Evolutionary conservation across 1,140 invertebrate genomes (phyloP), one percentile per base, ranked within the genome.

Genomic region (Frieseomelitta varia): DNA sequence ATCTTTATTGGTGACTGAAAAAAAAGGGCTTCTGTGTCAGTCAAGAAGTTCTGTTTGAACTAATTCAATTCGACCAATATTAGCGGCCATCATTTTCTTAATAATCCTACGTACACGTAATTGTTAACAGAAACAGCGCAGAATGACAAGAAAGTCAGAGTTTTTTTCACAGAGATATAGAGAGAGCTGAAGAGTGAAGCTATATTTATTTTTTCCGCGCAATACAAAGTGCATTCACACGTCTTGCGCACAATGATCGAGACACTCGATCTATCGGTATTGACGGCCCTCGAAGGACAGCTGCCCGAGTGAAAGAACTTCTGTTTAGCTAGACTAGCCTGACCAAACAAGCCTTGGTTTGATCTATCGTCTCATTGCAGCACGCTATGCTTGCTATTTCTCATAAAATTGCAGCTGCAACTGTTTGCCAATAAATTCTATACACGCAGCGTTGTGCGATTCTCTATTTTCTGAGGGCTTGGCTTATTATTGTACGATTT

Each of bases 241-340:
- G 63, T 77, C 63, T 56, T 56, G 53, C 63, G 73, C 73, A 39
- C 68, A 84, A 55, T 55, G 56, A 73, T 79, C 77, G 39, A 56
- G 51, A 56, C 51, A 68, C 78, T 71, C 51, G 47, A 80, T 73
- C 82, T 80, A 39, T 73, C 56, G 58, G 47, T 56, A 73, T 72
- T 63, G 68, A 56, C 68, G 80, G 51, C 58, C 68, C 10, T 55
- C 30, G 68, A 79, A 84, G 83, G 83, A 80, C 77, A 47, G n/a
- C 14, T 12, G 39, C 39, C 30, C 67, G 77, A 84, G 83, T 84
- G 83, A 84, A 84, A 84, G 82, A 84, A 84, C 83, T 80, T 67
- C 69, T 84, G 68, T 74, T 80, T 74, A 63, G 78, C 53, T 61
- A 61, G 34, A 14, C 55, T 56, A 30, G 30, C 53, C 73, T 74